These are phyloP conservation scores for Pseudocheirus occidentalis DNA, from an alignment of 2,797 vertebrate genomes.

Conservation along the genomic window DNA sequence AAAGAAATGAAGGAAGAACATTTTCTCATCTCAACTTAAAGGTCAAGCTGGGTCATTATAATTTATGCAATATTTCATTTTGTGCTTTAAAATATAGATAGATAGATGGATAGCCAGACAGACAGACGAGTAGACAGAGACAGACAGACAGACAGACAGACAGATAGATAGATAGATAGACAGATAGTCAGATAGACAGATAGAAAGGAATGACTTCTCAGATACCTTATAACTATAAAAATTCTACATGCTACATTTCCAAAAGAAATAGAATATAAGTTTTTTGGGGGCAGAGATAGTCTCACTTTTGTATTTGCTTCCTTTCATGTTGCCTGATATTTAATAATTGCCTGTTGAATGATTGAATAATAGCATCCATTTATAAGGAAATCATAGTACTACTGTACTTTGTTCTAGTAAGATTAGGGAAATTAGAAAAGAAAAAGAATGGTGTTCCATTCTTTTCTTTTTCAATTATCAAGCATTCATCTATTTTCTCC, in stretches of 20 bases:
- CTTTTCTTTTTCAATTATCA: neutral
- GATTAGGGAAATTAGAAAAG: no score
- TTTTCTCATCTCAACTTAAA: neutral
- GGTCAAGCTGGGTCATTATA: neutral
- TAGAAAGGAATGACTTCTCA: neutral
- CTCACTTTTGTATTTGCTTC: neutral
- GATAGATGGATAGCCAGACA: neutral
- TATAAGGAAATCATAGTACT: neutral
- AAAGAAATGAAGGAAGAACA: neutral
- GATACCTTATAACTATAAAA: neutral
- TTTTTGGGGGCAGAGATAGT: neutral
- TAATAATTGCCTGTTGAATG: neutral
- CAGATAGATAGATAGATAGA: neutral
- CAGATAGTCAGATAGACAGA: neutral
- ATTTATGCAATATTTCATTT: neutral
- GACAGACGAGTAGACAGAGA: neutral
- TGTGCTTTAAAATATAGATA: neutral
- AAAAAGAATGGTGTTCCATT: neutral
- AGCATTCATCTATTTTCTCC: neutral
- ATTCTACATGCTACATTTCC: neutral
- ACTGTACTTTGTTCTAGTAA: neutral
- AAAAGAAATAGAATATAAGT: neutral
- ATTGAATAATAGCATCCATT: neutral
- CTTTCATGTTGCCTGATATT: neutral
- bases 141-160: neutral